Conservation (phyloP, 2,797 vertebrate species). For the Sebastes itinus region DNA sequence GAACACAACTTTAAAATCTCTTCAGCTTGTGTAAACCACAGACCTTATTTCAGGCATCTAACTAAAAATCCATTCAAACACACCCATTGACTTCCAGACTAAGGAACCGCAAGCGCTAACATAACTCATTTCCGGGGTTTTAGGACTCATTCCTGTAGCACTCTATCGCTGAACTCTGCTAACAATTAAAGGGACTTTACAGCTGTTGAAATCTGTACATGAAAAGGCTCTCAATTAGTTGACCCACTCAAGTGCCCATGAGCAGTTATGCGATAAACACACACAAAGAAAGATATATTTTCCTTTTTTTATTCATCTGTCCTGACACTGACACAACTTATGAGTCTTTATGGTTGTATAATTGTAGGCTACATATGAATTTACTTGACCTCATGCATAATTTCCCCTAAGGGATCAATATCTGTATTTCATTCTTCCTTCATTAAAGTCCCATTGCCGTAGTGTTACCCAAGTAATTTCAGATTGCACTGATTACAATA, state of each 20-base stretch:
- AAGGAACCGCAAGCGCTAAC: no score
- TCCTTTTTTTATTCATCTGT: neutral
- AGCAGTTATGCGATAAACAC: neutral
- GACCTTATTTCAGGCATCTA: no score
- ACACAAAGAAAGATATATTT: neutral
- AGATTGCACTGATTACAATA: constrained; percentile 37
- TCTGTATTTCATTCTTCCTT: neutral
- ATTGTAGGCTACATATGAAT: neutral
- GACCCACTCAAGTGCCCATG: neutral
- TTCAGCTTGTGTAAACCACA: no score
- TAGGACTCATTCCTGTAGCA: no score
- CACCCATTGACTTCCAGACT: no score
- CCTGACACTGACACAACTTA: neutral
- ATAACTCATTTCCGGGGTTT: no score
- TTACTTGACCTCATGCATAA: neutral
- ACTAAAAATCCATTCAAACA: no score
- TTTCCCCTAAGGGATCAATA: neutral
- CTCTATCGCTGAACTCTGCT: neutral
- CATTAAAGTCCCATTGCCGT: neutral
- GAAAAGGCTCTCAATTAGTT: neutral
- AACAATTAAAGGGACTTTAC: neutral
- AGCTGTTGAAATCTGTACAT: no score
- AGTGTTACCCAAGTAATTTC: neutral
- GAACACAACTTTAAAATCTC: no score
- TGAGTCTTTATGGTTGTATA: neutral